Evolutionary conservation across 1,140 invertebrate species (phyloP).

Genomic region (Orussus abietinus): DNA sequence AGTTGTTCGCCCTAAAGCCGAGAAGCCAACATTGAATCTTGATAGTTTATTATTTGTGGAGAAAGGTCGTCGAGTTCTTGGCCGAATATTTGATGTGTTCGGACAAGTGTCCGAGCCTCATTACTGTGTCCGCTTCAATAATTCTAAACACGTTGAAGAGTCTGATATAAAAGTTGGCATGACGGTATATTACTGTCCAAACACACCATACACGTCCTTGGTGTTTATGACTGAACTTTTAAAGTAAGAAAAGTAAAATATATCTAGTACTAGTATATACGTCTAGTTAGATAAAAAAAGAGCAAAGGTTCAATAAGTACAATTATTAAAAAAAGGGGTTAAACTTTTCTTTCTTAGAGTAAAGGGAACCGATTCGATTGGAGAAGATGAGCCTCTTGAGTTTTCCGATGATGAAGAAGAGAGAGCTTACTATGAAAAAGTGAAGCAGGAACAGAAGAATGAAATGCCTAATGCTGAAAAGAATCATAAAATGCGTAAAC

Average conservation of each 20-base stretch:
- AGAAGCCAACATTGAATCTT: constrained; percentile 73
- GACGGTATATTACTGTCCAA: constrained; percentile 77
- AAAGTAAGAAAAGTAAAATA: too few species aligned
- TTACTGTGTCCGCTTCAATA: constrained; percentile 82
- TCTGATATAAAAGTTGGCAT: constrained; percentile 62
- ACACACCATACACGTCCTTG: constrained; percentile 67
- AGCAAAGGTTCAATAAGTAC: constrained; percentile 2
- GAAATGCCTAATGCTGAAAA: constrained; percentile 6
- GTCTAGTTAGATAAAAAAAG: too few species aligned
- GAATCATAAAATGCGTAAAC: constrained; percentile 19
- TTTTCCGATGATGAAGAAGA: constrained; percentile 91
- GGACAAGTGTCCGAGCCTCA: constrained; percentile 73
- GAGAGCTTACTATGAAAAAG: constrained; percentile 42
- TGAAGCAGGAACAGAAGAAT: constrained; percentile 30
- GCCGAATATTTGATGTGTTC: constrained; percentile 86
- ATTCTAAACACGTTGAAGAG: constrained; percentile 65
- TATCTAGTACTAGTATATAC: too few species aligned
- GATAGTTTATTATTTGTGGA: constrained; percentile 81
- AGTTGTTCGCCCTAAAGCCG: constrained; percentile 41
- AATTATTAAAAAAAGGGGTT: constrained; percentile 3
- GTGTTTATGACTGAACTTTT: constrained; percentile 70
- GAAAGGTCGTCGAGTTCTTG: constrained; percentile 66
- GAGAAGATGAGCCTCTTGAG: constrained; percentile 82
- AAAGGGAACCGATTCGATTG: constrained; percentile 79
- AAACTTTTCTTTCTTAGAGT: constrained; percentile 52